A percentile compares a stretch with the other conserved stretches of the same genome.
These are phyloP conservation scores for Hylia prasina DNA, from an alignment of 2,113 vertebrate genomes.

Conservation along the genomic window DNA sequence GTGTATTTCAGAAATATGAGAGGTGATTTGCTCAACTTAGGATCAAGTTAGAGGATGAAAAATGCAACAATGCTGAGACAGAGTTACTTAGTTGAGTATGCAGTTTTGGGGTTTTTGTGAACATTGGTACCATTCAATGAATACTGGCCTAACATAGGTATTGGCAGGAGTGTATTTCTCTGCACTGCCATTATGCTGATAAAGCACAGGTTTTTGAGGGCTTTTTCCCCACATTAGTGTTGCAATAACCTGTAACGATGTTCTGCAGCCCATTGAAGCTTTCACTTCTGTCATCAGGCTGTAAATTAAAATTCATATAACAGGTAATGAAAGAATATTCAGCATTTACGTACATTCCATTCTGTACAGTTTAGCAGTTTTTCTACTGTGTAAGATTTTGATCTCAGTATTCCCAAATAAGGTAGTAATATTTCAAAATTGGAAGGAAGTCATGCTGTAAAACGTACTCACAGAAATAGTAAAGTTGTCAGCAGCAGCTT, in stretches of 20 bases:
- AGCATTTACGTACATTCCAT: neutral
- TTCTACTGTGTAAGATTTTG: slow-evolving; percentile 14
- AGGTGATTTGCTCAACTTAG: neutral
- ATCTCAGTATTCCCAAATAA: slow-evolving; percentile 44
- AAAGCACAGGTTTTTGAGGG: neutral
- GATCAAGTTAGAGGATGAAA: neutral
- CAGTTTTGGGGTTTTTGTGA: rapidly evolving
- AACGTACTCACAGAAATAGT: slow-evolving; percentile 49
- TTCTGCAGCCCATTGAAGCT: neutral
- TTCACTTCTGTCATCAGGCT: neutral
- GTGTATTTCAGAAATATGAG: neutral
- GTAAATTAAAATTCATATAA: neutral
- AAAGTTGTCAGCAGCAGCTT: slow-evolving; percentile 51
- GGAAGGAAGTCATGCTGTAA: slow-evolving; percentile 50
- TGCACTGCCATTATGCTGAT: neutral
- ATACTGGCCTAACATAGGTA: neutral
- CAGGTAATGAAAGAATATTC: neutral
- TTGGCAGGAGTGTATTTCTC: neutral
- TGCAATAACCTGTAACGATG: neutral
- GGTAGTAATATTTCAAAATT: slow-evolving; percentile 36
- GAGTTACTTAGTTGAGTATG: neutral
- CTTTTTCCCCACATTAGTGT: neutral
- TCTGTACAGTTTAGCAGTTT: neutral
- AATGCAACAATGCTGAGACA: neutral
- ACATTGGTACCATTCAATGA: neutral